Evolutionary conservation across 2,113 vertebrate genomes (phyloP).

Genomic region (Rhodinocichla rosea): DNA sequence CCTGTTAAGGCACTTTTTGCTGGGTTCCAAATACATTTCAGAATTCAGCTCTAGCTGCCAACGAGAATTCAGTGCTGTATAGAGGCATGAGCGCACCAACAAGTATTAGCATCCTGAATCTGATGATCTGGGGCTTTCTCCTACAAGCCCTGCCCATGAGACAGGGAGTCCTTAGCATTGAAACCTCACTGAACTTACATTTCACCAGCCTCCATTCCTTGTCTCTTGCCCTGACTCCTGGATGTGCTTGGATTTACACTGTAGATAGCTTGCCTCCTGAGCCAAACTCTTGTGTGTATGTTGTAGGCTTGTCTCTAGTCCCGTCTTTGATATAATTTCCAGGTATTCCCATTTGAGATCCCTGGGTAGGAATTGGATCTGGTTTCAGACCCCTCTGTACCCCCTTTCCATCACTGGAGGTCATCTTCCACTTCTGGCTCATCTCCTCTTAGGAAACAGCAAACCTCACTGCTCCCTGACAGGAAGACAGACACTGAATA

Average conservation of each 20-base stretch:
- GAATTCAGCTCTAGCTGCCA: neutral
- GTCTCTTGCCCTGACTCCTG: neutral
- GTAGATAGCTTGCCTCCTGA: neutral
- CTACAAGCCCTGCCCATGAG: neutral
- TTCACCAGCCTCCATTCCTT: neutral
- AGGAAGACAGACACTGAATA: neutral
- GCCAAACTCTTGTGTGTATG: neutral
- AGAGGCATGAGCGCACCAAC: neutral
- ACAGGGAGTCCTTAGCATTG: neutral
- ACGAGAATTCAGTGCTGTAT: fast-evolving
- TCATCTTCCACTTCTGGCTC: neutral
- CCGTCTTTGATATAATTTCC: neutral
- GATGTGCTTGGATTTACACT: neutral
- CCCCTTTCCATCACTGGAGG: neutral
- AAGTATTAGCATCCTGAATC: neutral
- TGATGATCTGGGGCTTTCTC: neutral
- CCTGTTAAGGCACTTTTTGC: neutral
- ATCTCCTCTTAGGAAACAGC: neutral
- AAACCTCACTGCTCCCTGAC: neutral
- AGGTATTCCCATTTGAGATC: neutral
- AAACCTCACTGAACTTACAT: neutral
- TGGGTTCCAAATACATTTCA: neutral
- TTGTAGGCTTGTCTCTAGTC: neutral
- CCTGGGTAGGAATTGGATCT: neutral
- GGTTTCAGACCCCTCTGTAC: neutral